Evolutionary conservation across 2,888 invertebrate species (phyloP).

Genomic region (Philaethria dido): DNA sequence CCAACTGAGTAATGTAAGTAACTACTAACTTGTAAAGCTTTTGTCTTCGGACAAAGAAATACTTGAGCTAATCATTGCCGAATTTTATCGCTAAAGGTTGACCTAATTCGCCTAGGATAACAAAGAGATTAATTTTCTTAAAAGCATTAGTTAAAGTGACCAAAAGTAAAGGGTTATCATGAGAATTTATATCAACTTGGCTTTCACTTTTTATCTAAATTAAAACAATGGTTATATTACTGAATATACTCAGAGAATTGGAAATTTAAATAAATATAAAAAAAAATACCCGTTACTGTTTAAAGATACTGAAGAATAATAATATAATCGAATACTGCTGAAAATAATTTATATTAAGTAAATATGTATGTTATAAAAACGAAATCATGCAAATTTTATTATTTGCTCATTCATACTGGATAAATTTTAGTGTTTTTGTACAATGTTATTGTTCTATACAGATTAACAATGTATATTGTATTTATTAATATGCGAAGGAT

Average conservation of each 20-base stretch:
- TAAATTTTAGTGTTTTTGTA: too few relatives aligned
- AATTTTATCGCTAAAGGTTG: constrained; percentile 25
- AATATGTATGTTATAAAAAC: too few relatives aligned
- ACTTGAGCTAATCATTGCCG: constrained; percentile 25
- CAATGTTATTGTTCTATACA: too few relatives aligned
- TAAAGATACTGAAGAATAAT: neutral
- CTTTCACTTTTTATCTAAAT: neutral
- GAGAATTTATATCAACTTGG: constrained; percentile 25
- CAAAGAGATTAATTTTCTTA: constrained; percentile 35
- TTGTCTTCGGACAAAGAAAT: constrained; percentile 26
- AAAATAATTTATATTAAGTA: too few relatives aligned
- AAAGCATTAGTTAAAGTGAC: constrained; percentile 32
- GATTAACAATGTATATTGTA: too few relatives aligned
- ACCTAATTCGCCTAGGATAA: constrained; percentile 18
- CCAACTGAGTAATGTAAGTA: neutral
- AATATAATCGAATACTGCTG: neutral
- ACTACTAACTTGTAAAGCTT: neutral
- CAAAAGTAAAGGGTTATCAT: constrained; percentile 36
- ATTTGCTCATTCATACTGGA: too few relatives aligned
- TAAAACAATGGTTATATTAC: too few relatives aligned
- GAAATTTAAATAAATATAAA: neutral
- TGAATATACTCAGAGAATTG: neutral
- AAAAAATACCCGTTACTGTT: neutral
- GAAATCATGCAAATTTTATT: too few relatives aligned
- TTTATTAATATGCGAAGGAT: too few relatives aligned